Conservation (phyloP, 1,140 invertebrate genomes). For the Drosophila azteca region DNA sequence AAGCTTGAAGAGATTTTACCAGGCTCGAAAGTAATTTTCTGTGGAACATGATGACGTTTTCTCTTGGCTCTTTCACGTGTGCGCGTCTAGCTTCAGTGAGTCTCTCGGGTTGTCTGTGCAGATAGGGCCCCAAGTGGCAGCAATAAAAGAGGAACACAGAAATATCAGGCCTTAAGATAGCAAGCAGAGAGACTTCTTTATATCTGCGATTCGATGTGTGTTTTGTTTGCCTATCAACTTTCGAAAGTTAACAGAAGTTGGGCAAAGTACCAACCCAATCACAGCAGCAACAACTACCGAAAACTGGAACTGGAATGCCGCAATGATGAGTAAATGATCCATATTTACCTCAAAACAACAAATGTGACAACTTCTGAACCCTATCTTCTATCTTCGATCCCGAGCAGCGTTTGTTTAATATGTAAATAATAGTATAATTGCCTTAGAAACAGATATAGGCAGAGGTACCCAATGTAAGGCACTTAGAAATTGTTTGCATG, state of each 20-base stretch:
- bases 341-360: constrained; percentile 53
- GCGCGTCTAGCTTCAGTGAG: constrained; percentile 51
- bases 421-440: constrained; percentile 25
- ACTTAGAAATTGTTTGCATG: not conserved
- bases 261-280: constrained; percentile 50
- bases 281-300: constrained; percentile 29
- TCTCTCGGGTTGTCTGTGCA: constrained; percentile 52
- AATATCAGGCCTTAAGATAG: constrained; percentile 48
- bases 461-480: constrained; percentile 1
- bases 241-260: constrained; percentile 62
- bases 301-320: constrained; percentile 43
- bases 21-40: constrained; percentile 39
- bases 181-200: constrained; percentile 15
- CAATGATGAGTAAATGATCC: constrained; percentile 38
- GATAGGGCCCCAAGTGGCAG: constrained; percentile 41
- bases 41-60: constrained; percentile 46
- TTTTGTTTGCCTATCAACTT: constrained; percentile 63
- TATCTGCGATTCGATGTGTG: constrained; percentile 30
- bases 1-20: constrained; percentile 22
- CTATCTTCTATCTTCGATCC: not conserved
- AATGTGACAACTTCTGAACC: not conserved
- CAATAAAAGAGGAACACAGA: constrained; percentile 39
- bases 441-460: not conserved
- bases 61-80: constrained; percentile 2
- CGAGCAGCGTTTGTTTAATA: constrained; percentile 10